Evolutionary conservation across 37 sponge, comb jelly and placozoan genomes (phyloP).

Genomic region (Aphrocallistes beatrix): DNA sequence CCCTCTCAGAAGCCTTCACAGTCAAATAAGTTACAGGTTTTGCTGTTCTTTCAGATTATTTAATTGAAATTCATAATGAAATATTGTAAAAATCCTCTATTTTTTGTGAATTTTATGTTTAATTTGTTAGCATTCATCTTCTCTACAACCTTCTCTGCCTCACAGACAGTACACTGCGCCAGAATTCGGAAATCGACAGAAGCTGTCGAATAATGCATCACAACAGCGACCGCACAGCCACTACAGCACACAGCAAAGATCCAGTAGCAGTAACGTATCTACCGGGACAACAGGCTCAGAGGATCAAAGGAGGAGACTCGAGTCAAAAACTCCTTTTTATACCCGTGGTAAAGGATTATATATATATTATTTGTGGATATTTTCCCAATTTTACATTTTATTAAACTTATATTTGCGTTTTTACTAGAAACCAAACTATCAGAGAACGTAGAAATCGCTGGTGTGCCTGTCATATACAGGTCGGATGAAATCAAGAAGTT

Average conservation of each 20-base stretch:
- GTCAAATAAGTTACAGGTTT: no score
- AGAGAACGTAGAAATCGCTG: conserved; percentile 42
- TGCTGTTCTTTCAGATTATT: no score
- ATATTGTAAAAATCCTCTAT: no score
- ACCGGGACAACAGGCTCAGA: neutral
- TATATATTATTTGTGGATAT: neutral
- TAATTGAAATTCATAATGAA: no score
- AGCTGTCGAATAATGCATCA: neutral
- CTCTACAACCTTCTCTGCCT: neutral
- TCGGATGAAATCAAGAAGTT: conserved; percentile 54
- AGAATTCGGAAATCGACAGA: neutral
- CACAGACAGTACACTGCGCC: conserved; percentile 8
- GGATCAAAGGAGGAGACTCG: neutral
- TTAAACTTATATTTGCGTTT: neutral
- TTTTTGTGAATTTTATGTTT: no score
- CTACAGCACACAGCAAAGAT: neutral
- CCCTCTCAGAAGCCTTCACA: neutral
- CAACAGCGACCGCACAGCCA: neutral
- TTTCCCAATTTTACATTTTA: neutral
- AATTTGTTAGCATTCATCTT: no score
- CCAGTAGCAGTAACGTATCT: neutral
- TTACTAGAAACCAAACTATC: no score
- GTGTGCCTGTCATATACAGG: conserved; percentile 61
- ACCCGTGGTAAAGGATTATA: neutral
- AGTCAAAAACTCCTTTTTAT: neutral